Conservation (phyloP, 2,113 vertebrate genomes). For the Struthio camelus region DNA sequence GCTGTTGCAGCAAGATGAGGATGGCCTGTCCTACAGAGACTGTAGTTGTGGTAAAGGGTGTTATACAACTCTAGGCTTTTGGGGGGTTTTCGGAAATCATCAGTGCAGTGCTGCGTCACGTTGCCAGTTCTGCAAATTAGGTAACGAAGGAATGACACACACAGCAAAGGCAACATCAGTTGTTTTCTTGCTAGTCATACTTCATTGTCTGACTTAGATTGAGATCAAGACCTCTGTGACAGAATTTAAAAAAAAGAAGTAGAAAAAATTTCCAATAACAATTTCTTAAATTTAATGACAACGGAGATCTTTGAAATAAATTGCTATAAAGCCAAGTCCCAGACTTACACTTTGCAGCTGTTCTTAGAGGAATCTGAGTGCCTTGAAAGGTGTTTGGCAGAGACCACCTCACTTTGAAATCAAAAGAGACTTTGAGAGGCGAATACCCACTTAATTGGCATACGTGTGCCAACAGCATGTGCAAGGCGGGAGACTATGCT, state of each 20-base stretch:
- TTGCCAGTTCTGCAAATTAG: not conserved
- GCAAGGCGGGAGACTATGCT: not conserved
- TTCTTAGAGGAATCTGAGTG: not conserved
- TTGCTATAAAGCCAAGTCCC: not conserved
- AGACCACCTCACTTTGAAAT: not conserved
- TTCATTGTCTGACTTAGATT: slow-evolving; percentile 16
- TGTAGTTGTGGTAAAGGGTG: too few relatives aligned
- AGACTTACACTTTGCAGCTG: not conserved
- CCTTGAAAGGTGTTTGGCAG: not conserved
- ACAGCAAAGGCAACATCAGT: not conserved
- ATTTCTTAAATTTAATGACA: not conserved
- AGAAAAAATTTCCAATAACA: not conserved
- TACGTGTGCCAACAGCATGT: not conserved
- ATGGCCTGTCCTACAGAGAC: not conserved
- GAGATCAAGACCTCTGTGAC: slow-evolving; percentile 1
- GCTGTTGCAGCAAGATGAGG: not conserved
- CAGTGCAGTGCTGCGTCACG: not conserved
- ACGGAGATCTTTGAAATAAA: not conserved
- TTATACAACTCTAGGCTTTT: not conserved
- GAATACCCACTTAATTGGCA: not conserved
- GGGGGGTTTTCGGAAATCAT: not conserved
- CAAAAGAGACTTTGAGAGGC: not conserved
- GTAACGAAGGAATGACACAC: not conserved
- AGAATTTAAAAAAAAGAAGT: not conserved
- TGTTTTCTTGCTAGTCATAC: not conserved